phyloP scores from a whole-genome alignment of 2,797 vertebrate genomes.

The Chromobotia macracanthus region DNA sequence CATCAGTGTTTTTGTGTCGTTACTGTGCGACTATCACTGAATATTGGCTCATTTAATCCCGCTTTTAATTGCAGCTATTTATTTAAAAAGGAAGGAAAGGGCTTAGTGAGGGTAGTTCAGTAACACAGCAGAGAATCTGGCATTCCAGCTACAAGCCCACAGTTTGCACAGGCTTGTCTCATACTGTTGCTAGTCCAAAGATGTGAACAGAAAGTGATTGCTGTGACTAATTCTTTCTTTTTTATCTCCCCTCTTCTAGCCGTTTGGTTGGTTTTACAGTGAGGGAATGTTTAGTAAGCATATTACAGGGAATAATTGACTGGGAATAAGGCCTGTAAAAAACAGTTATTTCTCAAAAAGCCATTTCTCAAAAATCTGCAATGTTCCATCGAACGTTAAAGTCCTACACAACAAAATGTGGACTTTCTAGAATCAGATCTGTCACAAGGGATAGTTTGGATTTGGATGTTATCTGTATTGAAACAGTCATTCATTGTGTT shows the following conservation, averaged over 20 bases:
- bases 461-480: neutral
- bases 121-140: constrained; percentile 65
- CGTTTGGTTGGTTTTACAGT: constrained; percentile 69
- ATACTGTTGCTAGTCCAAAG: constrained; percentile 74
- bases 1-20: constrained; percentile 63
- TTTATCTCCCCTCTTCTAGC: constrained; percentile 51
- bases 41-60: constrained; percentile 51
- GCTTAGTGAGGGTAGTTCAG: constrained; percentile 67
- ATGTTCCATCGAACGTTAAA: constrained; percentile 59
- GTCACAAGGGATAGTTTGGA: neutral
- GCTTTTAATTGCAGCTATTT: constrained; percentile 71
- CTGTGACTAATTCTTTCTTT: constrained; percentile 68
- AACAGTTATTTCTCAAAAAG: constrained; percentile 62
- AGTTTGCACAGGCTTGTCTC: constrained; percentile 77
- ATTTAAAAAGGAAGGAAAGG: constrained; percentile 70
- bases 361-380: neutral
- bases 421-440: neutral
- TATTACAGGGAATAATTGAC: too few relatives aligned
- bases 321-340: constrained; percentile 54
- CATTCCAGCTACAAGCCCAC: constrained; percentile 68
- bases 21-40: constrained; percentile 65
- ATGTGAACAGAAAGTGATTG: constrained; percentile 76
- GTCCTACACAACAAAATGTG: constrained; percentile 42
- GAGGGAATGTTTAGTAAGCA: neutral
- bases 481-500: neutral